Conservation (phyloP, 2,888 invertebrate species). For the Timandra comae region DNA sequence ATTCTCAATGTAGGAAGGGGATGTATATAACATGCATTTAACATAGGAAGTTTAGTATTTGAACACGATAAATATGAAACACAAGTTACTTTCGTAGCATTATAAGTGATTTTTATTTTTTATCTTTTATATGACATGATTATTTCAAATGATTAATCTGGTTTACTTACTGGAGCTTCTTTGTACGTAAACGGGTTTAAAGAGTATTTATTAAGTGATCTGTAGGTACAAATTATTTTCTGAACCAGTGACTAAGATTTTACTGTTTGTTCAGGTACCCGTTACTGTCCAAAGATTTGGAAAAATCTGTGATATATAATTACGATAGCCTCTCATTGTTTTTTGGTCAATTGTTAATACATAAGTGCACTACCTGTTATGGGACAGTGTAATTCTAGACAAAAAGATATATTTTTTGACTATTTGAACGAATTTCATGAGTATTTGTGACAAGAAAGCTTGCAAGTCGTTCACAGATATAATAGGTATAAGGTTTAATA, state of each 20-base stretch:
- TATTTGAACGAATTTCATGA: slow-evolving; percentile 70
- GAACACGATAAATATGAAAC: slow-evolving; percentile 57
- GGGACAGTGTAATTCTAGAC: slow-evolving; percentile 63
- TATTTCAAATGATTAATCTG: slow-evolving; percentile 63
- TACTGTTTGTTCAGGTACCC: slow-evolving; percentile 59
- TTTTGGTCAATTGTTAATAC: slow-evolving; percentile 76
- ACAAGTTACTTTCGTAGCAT: slow-evolving; percentile 63
- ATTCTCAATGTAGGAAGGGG: slow-evolving; percentile 54
- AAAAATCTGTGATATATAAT: slow-evolving; percentile 77
- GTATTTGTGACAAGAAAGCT: slow-evolving; percentile 65
- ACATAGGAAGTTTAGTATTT: slow-evolving; percentile 60
- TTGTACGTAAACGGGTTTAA: slow-evolving; percentile 69
- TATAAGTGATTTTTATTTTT: slow-evolving; percentile 63
- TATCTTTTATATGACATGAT: slow-evolving; percentile 56
- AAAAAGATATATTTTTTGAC: slow-evolving; percentile 77
- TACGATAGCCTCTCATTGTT: slow-evolving; percentile 72
- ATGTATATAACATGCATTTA: slow-evolving; percentile 73
- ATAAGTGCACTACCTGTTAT: slow-evolving; percentile 59
- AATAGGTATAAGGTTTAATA: slow-evolving; percentile 75
- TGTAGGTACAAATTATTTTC: slow-evolving; percentile 60
- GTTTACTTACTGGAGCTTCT: slow-evolving; percentile 61
- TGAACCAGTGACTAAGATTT: slow-evolving; percentile 37
- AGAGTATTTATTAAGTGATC: slow-evolving; percentile 49
- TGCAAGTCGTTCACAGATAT: slow-evolving; percentile 69
- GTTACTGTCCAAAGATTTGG: slow-evolving; percentile 75